Conservation (phyloP, 2,888 invertebrate species). For the Drosophila paramelanica region DNA sequence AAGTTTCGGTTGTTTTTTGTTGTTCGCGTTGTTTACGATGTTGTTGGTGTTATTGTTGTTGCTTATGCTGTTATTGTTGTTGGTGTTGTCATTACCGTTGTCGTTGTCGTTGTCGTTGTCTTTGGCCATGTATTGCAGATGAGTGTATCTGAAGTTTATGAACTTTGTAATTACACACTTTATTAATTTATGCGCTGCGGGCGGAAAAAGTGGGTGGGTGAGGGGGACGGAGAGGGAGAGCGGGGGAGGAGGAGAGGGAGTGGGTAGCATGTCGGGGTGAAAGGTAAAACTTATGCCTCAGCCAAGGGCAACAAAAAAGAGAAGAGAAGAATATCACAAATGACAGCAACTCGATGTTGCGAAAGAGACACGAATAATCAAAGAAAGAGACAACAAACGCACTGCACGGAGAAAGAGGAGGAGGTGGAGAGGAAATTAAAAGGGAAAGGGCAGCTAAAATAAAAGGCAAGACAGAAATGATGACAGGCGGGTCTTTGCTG, state of each 20-base stretch:
- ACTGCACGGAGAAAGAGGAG: not conserved
- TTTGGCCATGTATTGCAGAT: slow-evolving; percentile 67
- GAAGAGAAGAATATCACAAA: slow-evolving; percentile 18
- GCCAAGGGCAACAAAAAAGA: slow-evolving; percentile 19
- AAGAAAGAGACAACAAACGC: slow-evolving; percentile 1
- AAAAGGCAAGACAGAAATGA: slow-evolving; percentile 23
- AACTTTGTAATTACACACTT: slow-evolving; percentile 81
- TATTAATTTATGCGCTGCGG: slow-evolving; percentile 79
- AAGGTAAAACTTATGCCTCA: slow-evolving; percentile 31
- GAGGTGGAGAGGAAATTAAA: no score
- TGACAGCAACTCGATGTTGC: slow-evolving; percentile 14
- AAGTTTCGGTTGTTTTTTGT: slow-evolving; percentile 19
- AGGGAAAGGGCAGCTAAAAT: no score
- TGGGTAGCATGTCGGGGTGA: slow-evolving; percentile 9
- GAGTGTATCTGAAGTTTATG: slow-evolving; percentile 76
- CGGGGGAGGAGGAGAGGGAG: no score
- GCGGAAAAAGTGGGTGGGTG: slow-evolving; percentile 7
- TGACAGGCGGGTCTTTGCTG: slow-evolving; percentile 45
- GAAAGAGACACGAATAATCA: slow-evolving; percentile 3
- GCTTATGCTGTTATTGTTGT: not conserved
- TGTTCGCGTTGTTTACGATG: not conserved
- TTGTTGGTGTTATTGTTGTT: slow-evolving; percentile 5
- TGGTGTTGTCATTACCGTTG: slow-evolving; percentile 21
- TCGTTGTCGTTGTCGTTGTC: slow-evolving; percentile 31
- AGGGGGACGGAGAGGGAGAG: not conserved